phyloP scores from a whole-genome alignment of 2,888 invertebrate genomes.

The Lasius platythorax region DNA sequence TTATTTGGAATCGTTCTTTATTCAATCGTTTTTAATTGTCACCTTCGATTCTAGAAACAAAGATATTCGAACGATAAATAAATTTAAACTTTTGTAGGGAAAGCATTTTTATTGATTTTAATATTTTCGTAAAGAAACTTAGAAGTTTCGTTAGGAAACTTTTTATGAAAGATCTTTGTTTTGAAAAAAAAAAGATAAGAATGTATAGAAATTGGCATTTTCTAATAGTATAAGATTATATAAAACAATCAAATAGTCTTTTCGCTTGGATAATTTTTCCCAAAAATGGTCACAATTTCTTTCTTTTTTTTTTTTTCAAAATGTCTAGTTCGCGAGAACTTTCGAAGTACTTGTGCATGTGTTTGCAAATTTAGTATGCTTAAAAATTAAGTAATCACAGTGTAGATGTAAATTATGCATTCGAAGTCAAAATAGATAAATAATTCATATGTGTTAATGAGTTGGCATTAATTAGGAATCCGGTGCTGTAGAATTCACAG shows the following conservation, averaged over 20 bases:
- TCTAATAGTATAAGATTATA: neutral
- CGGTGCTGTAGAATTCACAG: constrained; percentile 27
- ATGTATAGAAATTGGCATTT: neutral
- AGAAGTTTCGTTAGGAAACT: neutral
- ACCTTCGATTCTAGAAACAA: neutral
- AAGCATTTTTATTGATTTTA: neutral
- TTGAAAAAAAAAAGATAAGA: neutral
- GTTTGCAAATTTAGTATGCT: constrained; percentile 23
- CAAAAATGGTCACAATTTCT: neutral
- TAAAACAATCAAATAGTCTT: neutral
- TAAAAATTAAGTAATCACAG: constrained; percentile 37
- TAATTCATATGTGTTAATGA: constrained; percentile 52
- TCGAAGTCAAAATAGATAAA: constrained; percentile 43
- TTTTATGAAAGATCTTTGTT: neutral
- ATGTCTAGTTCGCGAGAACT: neutral
- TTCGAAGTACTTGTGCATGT: neutral
- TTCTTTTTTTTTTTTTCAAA: neutral
- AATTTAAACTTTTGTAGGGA: neutral
- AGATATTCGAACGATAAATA: neutral
- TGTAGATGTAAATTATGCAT: constrained; percentile 43
- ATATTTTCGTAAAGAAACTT: neutral
- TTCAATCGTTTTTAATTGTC: neutral
- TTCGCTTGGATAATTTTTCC: neutral
- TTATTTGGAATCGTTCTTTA: neutral
- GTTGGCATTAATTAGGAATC: constrained; percentile 43